These are phyloP conservation scores for Stercorarius parasiticus DNA, from an alignment of 2,113 vertebrate species.

Conservation along the genomic window DNA sequence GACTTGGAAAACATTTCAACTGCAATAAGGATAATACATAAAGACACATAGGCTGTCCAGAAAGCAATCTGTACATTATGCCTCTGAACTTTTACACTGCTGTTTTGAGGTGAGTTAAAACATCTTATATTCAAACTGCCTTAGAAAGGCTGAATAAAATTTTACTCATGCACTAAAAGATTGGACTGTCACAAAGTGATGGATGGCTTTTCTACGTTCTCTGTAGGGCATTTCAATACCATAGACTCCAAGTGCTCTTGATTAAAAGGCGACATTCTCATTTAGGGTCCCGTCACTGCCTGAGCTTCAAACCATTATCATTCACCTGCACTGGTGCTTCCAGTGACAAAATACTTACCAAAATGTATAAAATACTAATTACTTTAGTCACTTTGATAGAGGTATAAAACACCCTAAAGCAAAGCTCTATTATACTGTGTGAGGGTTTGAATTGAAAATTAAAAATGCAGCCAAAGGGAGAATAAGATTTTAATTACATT, in stretches of 20 bases:
- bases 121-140: neutral
- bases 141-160: constrained; percentile 50
- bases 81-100: neutral
- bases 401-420: constrained; percentile 44
- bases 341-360: constrained; percentile 63
- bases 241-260: constrained; percentile 50
- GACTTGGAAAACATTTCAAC: neutral
- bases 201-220: constrained; percentile 52
- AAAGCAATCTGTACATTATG: neutral
- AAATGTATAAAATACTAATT: constrained; percentile 65
- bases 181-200: constrained; percentile 64
- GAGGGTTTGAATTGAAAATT: constrained; percentile 54
- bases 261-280: constrained; percentile 62
- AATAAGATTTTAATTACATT: constrained; percentile 60
- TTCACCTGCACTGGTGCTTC: constrained; percentile 36
- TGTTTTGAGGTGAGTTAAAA: neutral
- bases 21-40: neutral
- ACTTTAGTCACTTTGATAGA: constrained; percentile 50
- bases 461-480: constrained; percentile 43
- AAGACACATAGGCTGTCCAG: neutral
- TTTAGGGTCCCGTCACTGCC: constrained; percentile 46
- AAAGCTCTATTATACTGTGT: constrained; percentile 19
- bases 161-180: constrained; percentile 52
- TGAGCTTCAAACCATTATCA: constrained; percentile 57
- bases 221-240: constrained; percentile 63